A percentile compares a stretch with the other conserved stretches of the same genome.
Evolutionary conservation across 2,797 vertebrate genomes (phyloP).

Genomic region (Margarornis squamiger): DNA sequence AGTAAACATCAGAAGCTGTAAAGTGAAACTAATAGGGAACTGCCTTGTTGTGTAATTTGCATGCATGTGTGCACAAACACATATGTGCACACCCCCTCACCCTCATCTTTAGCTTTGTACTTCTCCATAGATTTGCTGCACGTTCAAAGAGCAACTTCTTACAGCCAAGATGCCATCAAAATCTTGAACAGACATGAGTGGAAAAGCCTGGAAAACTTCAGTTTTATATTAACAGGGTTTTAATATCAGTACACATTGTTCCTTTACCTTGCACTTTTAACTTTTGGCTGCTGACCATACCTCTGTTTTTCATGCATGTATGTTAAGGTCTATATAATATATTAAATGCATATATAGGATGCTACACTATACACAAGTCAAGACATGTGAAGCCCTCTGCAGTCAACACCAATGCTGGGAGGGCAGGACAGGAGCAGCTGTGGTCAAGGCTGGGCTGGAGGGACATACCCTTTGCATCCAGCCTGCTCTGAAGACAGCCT

Average conservation of each 20-base stretch:
- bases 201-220: not conserved
- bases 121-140: not conserved
- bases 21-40: constrained; percentile 21
- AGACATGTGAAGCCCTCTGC: not conserved
- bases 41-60: not conserved
- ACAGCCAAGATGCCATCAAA: not conserved
- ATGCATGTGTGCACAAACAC: not conserved
- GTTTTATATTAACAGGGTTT: not conserved
- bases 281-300: not conserved
- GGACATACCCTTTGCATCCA: not conserved
- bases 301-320: not conserved
- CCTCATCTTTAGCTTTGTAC: not conserved
- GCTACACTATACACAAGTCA: not conserved
- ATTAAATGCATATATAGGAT: not conserved
- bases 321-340: not conserved
- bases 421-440: not conserved
- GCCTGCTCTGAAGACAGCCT: not conserved
- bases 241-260: not conserved
- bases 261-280: not conserved
- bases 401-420: not conserved
- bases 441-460: not conserved
- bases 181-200: not conserved
- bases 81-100: not conserved
- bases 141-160: not conserved
- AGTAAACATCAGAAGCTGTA: constrained; percentile 46